Evolutionary conservation across 2,888 invertebrate species (phyloP).

Genomic region (Ichneumon xanthorius): DNA sequence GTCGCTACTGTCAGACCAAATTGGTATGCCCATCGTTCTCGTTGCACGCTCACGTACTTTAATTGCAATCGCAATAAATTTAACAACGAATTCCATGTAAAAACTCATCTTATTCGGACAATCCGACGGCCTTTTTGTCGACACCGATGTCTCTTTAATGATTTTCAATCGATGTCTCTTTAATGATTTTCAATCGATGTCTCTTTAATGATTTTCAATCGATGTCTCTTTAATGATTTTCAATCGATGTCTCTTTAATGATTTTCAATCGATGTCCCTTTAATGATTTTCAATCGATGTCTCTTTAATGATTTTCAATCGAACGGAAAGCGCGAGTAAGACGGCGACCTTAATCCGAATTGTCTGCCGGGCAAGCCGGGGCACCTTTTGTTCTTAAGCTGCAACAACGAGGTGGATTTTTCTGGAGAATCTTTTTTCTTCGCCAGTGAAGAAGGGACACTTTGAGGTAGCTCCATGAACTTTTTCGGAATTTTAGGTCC

Average conservation of each 20-base stretch:
- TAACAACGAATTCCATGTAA: slow-evolving; percentile 13
- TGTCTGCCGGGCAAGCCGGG: too few relatives aligned
- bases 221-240: slow-evolving; percentile 46
- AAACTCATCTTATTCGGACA: slow-evolving; percentile 28
- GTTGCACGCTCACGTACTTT: slow-evolving; percentile 31
- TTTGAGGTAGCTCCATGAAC: too few relatives aligned
- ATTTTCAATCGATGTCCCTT: slow-evolving; percentile 18
- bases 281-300: slow-evolving; percentile 36
- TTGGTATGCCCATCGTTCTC: slow-evolving; percentile 55
- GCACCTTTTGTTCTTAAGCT: too few relatives aligned
- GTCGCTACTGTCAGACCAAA: slow-evolving; percentile 56
- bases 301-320: slow-evolving; percentile 37
- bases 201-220: too few relatives aligned
- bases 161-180: too few relatives aligned
- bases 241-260: slow-evolving; percentile 23
- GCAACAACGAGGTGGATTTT: too few relatives aligned
- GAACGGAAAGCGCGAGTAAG: slow-evolving; percentile 9
- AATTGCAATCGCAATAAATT: slow-evolving; percentile 59
- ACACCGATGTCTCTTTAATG: slow-evolving; percentile 23
- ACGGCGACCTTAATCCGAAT: not conserved
- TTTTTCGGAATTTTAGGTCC: too few relatives aligned
- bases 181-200: too few relatives aligned
- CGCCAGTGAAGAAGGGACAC: too few relatives aligned
- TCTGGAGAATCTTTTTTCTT: too few relatives aligned
- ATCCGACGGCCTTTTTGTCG: not conserved